Conservation (phyloP, 2,888 invertebrate species). For the Hydropsyche betteni region DNA sequence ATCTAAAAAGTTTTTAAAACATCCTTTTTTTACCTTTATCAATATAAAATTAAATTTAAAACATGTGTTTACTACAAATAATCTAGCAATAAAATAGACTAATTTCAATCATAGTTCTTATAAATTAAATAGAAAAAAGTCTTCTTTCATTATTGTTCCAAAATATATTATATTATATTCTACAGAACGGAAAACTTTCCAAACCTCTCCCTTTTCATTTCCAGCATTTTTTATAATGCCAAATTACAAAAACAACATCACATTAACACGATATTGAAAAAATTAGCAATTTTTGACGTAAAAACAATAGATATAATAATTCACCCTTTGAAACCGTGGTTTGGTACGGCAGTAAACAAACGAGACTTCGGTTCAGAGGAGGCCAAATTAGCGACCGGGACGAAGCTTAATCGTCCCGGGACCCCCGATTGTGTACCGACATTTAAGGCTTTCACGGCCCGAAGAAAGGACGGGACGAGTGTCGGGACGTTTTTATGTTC, state of each 20-base stretch:
- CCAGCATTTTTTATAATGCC: background rate
- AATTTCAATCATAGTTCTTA: too few species aligned
- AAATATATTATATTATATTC: too few species aligned
- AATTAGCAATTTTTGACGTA: background rate
- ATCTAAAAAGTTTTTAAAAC: too few species aligned
- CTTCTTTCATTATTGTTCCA: too few species aligned
- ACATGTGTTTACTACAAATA: too few species aligned
- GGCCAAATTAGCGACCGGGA: constrained; percentile 7
- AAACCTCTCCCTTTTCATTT: background rate
- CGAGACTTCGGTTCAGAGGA: constrained; percentile 16
- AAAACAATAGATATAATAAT: background rate
- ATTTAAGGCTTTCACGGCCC: constrained; percentile 26
- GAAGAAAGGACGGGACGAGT: background rate
- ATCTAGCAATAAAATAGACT: too few species aligned
- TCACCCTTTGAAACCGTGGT: background rate
- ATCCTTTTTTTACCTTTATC: too few species aligned
- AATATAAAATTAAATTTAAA: too few species aligned
- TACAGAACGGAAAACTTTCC: background rate
- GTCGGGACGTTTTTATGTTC: constrained; percentile 4
- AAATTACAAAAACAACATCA: background rate
- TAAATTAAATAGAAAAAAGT: too few species aligned
- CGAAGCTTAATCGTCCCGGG: constrained; percentile 12
- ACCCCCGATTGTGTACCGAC: constrained; percentile 19
- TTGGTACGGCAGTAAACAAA: constrained; percentile 1
- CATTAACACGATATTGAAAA: background rate